phyloP scores from a whole-genome alignment of 1,140 invertebrate genomes.

The Pseudomyrmex flavicornis region DNA sequence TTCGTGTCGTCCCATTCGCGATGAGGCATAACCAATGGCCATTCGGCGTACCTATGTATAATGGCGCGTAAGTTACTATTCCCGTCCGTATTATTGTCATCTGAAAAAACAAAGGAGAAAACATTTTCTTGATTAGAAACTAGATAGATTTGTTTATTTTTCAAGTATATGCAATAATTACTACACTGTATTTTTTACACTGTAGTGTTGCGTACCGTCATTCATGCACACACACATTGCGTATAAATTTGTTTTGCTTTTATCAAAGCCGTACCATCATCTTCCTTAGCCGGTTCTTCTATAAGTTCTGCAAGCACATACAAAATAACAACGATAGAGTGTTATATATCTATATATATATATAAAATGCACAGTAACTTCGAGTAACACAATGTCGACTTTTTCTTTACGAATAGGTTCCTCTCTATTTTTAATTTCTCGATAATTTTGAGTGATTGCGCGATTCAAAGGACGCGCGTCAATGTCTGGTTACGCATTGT shows the following conservation, averaged over 20 bases:
- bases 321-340: no score
- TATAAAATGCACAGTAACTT: no score
- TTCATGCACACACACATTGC: constrained; percentile 4
- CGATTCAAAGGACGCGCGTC: no score
- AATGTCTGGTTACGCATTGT: no score
- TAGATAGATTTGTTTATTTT: not conserved
- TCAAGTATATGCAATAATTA: not conserved
- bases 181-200: not conserved
- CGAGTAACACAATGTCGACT: no score
- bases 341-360: no score
- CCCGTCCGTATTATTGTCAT: not conserved
- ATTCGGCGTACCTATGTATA: no score
- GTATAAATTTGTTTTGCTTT: not conserved
- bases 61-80: not conserved
- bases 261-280: not conserved
- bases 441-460: no score
- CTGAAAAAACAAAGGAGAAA: not conserved
- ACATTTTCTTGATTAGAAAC: not conserved
- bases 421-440: no score
- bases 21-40: no score
- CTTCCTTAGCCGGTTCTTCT: not conserved
- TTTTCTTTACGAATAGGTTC: no score
- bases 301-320: not conserved
- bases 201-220: not conserved
- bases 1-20: no score